Evolutionary conservation across 2,888 invertebrate genomes (phyloP).

Genomic region (Torymus aiolomorphi): DNA sequence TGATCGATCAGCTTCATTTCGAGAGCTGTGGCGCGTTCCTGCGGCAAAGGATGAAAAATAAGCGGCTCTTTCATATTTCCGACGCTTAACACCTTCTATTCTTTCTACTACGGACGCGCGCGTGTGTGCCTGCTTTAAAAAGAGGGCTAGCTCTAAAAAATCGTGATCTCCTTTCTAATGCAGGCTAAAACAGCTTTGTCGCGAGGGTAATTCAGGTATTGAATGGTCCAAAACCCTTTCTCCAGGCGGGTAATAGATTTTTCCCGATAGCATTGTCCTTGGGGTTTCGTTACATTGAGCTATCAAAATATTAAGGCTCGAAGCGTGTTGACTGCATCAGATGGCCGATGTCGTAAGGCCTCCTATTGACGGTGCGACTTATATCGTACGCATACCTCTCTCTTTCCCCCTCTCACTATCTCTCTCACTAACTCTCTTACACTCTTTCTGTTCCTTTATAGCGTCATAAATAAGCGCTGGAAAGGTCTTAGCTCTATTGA

Average conservation of each 20-base stretch:
- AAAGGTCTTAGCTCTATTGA: no score
- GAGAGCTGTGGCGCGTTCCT: constrained; percentile 20
- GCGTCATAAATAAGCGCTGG: no score
- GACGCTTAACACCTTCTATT: constrained; percentile 71
- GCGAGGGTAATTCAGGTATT: constrained; percentile 71
- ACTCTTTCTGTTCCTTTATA: no score
- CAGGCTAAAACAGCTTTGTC: no score
- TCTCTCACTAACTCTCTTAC: background rate
- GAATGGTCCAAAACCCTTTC: constrained; percentile 65
- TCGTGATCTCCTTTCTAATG: background rate
- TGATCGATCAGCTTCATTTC: constrained; percentile 57
- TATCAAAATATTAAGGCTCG: constrained; percentile 74
- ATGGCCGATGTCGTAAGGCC: no score
- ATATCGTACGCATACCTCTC: constrained; percentile 21
- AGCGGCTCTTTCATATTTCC: constrained; percentile 63
- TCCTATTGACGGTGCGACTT: no score
- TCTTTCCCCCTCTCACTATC: constrained; percentile 8
- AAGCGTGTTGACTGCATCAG: background rate
- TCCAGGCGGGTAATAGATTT: constrained; percentile 62
- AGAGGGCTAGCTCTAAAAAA: constrained; percentile 55
- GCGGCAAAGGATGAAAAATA: constrained; percentile 31
- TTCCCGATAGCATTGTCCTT: constrained; percentile 70
- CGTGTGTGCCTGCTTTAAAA: constrained; percentile 52
- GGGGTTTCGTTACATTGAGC: constrained; percentile 68
- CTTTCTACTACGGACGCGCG: constrained; percentile 58